Percentiles rank a stretch among this genome's conserved stretches.
These are phyloP conservation scores for Choristoneura fumiferana DNA, from an alignment of 1,140 invertebrate species.

Conservation along the genomic window DNA sequence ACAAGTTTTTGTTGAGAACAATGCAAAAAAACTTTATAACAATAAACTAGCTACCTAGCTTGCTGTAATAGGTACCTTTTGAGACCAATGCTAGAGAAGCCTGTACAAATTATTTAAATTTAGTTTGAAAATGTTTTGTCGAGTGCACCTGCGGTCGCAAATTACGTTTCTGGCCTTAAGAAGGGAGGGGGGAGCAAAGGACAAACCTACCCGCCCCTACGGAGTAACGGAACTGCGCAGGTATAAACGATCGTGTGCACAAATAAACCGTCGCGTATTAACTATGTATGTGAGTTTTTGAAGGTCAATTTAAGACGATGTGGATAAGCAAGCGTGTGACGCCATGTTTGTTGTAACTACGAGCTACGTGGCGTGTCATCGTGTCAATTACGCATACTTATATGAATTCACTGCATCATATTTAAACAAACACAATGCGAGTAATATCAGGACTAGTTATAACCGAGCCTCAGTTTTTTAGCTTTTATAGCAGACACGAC, in stretches of 20 bases:
- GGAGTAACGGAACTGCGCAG: constrained; percentile 21
- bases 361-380: constrained; percentile 6
- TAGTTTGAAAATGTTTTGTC: not conserved
- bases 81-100: no score
- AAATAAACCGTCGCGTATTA: constrained; percentile 13
- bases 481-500: no score
- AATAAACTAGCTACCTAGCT: not conserved
- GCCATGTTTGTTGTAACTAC: constrained; percentile 11
- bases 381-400: not conserved
- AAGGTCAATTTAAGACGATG: not conserved
- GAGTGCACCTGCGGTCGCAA: constrained; percentile 10
- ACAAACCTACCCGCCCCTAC: not conserved
- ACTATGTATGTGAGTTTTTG: not conserved
- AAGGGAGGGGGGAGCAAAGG: not conserved
- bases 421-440: no score
- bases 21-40: not conserved
- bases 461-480: no score
- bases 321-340: constrained; percentile 1
- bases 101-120: not conserved
- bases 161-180: constrained; percentile 9
- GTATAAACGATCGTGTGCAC: constrained; percentile 15
- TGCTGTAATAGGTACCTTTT: no score
- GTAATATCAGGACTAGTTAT: no score
- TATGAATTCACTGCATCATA: no score
- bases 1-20: constrained; percentile 25